Base-by-base conservation (phyloP, 2,888 invertebrate genomes). In the Theretra japonica region DNA sequence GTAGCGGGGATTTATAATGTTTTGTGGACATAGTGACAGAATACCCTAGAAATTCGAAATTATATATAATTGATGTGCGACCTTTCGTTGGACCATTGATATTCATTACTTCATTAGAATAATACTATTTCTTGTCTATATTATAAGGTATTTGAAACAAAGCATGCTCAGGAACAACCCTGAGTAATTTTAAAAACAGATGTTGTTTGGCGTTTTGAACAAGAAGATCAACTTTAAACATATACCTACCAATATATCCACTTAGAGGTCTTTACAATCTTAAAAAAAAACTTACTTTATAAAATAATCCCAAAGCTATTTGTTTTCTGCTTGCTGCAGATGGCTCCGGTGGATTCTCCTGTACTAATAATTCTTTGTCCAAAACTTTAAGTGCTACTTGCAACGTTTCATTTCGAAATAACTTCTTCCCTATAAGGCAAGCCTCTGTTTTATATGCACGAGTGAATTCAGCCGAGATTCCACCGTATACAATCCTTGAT, bases 401-500 rank as follows among this genome's bases (percentile, higher is more conserved):
- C 0, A 96, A 77, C 0, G 90, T 90, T 2, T 86, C 82, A 65
- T 91, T 87, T 6, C 92, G 90, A 33, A 92, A 90, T 1, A 89
- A 80, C 57, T 81, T 76, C 78, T 87, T 96, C 0, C 94, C 95
- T 0, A 86, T 70, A 15, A 96, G 78, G 72, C 83, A 92, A 3
- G 83, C 74, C 80, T 96, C 96, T 0, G 96, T 95, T 68, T 92
- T 86, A 0, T 74, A 75, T 0, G 96, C 96, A 79, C 96, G 87
- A 2, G 82, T 80, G 68, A 89, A 91, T 0, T 57, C 73, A 41
- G 93, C 83, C 68, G 93, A 93, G 8, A 96, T 95, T 25, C 95
- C 95, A 15, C 96, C 96, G 77, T 92, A 96, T 0, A 96, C 95
- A 41, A 96, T 91, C n/a, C 89, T 87, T 0, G 95, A 95, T 33